These are phyloP conservation scores for Otus scops DNA, from an alignment of 2,797 vertebrate species.

Conservation along the genomic window DNA sequence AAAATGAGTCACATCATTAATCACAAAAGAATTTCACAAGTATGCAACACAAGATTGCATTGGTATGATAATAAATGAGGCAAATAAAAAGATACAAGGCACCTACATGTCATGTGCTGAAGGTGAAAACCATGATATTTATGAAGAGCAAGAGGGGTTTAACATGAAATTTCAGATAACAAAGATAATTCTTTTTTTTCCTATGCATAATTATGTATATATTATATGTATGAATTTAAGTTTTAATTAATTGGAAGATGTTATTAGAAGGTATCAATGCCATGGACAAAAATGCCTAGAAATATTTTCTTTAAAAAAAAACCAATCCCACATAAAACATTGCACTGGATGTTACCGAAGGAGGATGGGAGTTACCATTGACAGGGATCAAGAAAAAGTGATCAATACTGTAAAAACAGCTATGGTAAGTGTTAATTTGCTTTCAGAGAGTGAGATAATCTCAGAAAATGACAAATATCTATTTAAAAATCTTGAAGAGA, in stretches of 20 bases:
- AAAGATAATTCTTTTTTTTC: neutral
- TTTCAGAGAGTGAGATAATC: neutral
- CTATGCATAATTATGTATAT: accelerated
- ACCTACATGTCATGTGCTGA: neutral
- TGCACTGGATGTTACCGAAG: neutral
- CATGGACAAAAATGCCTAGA: neutral
- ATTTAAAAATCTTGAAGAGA: neutral
- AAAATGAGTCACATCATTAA: neutral
- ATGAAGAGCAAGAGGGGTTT: neutral
- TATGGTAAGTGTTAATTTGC: neutral
- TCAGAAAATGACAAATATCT: neutral
- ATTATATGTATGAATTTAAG: neutral
- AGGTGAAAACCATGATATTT: neutral
- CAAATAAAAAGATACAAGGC: neutral
- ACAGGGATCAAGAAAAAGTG: neutral
- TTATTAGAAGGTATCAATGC: neutral
- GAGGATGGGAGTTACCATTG: neutral
- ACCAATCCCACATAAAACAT: neutral
- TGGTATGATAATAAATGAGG: neutral
- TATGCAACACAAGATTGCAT: neutral
- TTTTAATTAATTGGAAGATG: neutral
- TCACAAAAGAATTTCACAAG: neutral
- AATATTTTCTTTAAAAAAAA: neutral
- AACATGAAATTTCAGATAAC: neutral
- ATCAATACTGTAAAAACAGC: neutral